These are phyloP conservation scores for Callorhinus ursinus DNA, from an alignment of 2,113 vertebrate species.

Conservation along the genomic window DNA sequence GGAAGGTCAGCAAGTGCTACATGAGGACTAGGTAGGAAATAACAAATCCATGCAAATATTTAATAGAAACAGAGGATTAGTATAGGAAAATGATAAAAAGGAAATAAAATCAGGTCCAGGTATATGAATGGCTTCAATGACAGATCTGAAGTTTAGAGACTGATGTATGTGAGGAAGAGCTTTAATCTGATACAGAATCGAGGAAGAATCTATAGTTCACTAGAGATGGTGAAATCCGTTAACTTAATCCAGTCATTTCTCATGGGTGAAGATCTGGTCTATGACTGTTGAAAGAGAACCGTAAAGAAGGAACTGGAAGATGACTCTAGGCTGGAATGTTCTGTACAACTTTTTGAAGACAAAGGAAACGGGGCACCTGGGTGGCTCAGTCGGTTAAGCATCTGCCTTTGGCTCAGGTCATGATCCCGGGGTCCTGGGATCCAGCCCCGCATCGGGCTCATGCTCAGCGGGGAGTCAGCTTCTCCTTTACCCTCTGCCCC, in stretches of 20 bases:
- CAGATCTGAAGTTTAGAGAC: background rate
- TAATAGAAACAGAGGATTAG: background rate
- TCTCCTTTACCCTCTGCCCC: background rate
- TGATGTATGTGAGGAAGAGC: background rate
- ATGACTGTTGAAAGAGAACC: background rate
- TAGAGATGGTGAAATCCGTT: background rate
- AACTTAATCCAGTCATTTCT: background rate
- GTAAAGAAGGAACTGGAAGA: background rate
- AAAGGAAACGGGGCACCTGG: background rate
- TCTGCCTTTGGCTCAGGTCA: background rate
- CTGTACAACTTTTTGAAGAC: background rate
- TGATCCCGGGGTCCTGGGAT: background rate
- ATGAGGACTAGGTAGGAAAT: background rate
- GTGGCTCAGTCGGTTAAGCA: background rate
- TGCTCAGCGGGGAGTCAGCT: background rate
- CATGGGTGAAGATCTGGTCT: background rate
- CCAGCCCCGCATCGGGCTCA: rapidly evolving
- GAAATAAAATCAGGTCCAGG: background rate
- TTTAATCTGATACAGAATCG: background rate
- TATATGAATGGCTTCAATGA: background rate
- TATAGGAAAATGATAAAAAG: background rate
- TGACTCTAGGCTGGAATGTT: background rate
- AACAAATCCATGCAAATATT: background rate
- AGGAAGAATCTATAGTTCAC: background rate
- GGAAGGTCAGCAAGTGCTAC: background rate